These are phyloP conservation scores for Ibidorhyncha struthersii DNA, from an alignment of 2,113 vertebrate species.

Conservation along the genomic window DNA sequence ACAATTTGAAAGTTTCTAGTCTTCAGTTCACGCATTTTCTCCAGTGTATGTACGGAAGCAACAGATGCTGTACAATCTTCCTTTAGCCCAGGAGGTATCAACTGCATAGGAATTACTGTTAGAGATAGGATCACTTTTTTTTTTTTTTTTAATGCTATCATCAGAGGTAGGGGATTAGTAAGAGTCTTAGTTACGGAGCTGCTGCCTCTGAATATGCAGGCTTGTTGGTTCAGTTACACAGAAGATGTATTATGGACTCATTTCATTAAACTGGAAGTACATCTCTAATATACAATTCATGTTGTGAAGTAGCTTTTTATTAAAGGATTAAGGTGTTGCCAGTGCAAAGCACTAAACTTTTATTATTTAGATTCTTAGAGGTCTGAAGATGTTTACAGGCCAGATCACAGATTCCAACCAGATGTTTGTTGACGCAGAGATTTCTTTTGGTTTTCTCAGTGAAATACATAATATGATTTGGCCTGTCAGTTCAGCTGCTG, in stretches of 20 bases:
- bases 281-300: constrained; percentile 25
- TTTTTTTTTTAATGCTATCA: background rate
- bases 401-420: constrained; percentile 5
- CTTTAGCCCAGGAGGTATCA: background rate
- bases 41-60: background rate
- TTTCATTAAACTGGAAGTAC: constrained; percentile 40
- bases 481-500: background rate
- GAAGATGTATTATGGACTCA: background rate
- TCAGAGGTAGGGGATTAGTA: background rate
- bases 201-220: background rate
- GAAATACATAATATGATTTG: background rate
- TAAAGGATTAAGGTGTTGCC: constrained; percentile 33
- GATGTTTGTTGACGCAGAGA: background rate
- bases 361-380: background rate
- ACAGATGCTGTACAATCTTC: background rate
- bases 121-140: background rate
- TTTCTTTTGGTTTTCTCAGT: background rate
- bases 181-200: background rate
- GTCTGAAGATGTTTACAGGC: background rate
- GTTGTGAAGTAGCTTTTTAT: constrained; percentile 43
- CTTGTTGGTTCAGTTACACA: constrained; percentile 30
- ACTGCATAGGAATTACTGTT: constrained; percentile 6
- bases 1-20: background rate
- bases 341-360: background rate
- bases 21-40: background rate